phyloP scores from a whole-genome alignment of 2,888 invertebrate species.

The Anthrax anthrax region DNA sequence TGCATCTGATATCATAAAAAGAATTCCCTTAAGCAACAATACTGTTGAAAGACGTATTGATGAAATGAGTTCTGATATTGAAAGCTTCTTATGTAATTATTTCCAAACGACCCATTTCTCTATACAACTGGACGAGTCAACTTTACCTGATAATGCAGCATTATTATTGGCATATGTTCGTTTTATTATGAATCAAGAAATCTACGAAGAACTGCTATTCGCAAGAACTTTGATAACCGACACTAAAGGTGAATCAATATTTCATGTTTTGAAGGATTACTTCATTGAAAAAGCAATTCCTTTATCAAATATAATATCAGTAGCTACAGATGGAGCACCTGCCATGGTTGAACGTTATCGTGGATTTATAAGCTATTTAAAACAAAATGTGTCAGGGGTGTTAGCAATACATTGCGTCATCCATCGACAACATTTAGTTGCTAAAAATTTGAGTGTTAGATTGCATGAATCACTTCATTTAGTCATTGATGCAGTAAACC shows the following conservation, averaged over 20 bases:
- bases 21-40: constrained; percentile 22
- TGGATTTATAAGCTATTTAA: not conserved
- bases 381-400: not conserved
- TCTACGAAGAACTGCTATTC: constrained; percentile 2
- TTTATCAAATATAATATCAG: constrained; percentile 6
- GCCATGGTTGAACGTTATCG: not conserved
- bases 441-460: constrained; percentile 1
- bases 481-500: too few relatives aligned
- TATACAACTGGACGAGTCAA: constrained; percentile 27
- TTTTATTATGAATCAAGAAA: constrained; percentile 13
- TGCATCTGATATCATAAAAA: constrained; percentile 19
- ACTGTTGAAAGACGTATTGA: constrained; percentile 22
- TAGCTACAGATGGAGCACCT: constrained; percentile 5
- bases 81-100: constrained; percentile 22
- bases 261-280: constrained; percentile 2
- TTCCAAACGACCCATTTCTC: constrained; percentile 22
- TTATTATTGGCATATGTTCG: constrained; percentile 23
- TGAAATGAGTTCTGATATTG: constrained; percentile 22
- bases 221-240: constrained; percentile 3
- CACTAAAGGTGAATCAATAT: constrained; percentile 8
- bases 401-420: constrained; percentile 1
- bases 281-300: constrained; percentile 5
- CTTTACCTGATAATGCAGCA: constrained; percentile 22
- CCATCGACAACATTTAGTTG: not conserved
- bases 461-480: too few relatives aligned